These are phyloP conservation scores for Psylliodes chrysocephalus DNA, from an alignment of 2,888 invertebrate genomes.

Conservation along the genomic window DNA sequence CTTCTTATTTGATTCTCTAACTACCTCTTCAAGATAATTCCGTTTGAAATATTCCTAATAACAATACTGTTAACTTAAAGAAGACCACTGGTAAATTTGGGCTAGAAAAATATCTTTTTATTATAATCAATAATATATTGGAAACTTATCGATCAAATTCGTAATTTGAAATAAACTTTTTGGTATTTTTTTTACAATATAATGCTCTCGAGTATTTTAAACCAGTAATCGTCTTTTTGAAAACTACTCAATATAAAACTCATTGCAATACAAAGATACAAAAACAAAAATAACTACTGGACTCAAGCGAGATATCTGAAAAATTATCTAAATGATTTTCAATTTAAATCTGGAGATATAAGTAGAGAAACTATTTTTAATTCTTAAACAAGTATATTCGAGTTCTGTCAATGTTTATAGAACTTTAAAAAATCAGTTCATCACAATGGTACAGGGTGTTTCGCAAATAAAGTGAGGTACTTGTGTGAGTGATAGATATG, in stretches of 20 bases:
- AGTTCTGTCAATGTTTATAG: too few relatives aligned
- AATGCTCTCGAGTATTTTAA: constrained; percentile 14
- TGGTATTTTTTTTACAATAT: background rate
- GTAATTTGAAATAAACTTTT: too few relatives aligned
- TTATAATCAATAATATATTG: background rate
- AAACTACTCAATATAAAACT: constrained; percentile 14
- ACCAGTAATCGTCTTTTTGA: constrained; percentile 25
- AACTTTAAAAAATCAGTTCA: too few relatives aligned
- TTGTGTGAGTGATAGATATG: too few relatives aligned
- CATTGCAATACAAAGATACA: constrained; percentile 17
- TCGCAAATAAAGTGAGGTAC: too few relatives aligned
- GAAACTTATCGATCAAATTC: background rate
- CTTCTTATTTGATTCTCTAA: constrained; percentile 11
- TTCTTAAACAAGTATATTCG: too few relatives aligned
- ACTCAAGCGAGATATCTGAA: constrained; percentile 16
- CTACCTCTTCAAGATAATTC: background rate
- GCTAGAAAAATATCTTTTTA: background rate
- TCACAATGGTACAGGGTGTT: too few relatives aligned
- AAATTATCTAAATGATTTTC: background rate
- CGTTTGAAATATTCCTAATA: background rate
- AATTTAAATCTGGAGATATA: background rate
- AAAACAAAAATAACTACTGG: constrained; percentile 12
- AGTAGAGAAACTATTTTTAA: too few relatives aligned
- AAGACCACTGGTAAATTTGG: constrained; percentile 15
- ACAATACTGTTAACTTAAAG: background rate